phyloP scores from a whole-genome alignment of 2,888 invertebrate species.

The Mamestra brassicae region DNA sequence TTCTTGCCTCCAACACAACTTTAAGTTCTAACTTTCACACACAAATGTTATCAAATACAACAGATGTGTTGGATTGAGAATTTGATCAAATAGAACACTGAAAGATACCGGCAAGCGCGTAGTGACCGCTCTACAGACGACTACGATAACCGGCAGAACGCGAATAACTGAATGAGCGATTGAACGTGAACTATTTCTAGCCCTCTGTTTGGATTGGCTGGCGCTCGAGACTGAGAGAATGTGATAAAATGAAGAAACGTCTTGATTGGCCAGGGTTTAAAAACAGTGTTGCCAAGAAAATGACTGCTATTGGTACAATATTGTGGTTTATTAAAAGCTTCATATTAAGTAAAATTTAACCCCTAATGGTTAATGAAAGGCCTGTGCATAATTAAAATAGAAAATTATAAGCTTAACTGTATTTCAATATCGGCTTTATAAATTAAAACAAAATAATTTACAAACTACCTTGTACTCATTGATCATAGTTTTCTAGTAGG shows the following conservation, averaged over 20 bases:
- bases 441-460: neutral
- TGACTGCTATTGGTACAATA: conserved; percentile 2
- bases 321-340: neutral
- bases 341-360: neutral
- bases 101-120: conserved; percentile 81
- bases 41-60: conserved; percentile 75
- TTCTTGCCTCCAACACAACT: conserved; percentile 76
- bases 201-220: conserved; percentile 39
- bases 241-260: neutral
- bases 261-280: conserved; percentile 38
- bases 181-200: conserved; percentile 32
- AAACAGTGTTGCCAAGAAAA: conserved; percentile 31
- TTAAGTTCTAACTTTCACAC: conserved; percentile 82
- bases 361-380: too few species aligned
- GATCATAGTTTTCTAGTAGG: neutral
- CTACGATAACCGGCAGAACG: conserved; percentile 82
- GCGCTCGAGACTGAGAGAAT: conserved; percentile 33
- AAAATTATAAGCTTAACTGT: neutral
- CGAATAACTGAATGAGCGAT: conserved; percentile 78
- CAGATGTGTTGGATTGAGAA: conserved; percentile 69
- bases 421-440: neutral
- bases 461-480: neutral
- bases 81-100: conserved; percentile 73
- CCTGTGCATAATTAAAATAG: too few species aligned
- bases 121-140: conserved; percentile 85